Conservation (phyloP, 2,888 invertebrate species). For the Drosophila buzzatii region DNA sequence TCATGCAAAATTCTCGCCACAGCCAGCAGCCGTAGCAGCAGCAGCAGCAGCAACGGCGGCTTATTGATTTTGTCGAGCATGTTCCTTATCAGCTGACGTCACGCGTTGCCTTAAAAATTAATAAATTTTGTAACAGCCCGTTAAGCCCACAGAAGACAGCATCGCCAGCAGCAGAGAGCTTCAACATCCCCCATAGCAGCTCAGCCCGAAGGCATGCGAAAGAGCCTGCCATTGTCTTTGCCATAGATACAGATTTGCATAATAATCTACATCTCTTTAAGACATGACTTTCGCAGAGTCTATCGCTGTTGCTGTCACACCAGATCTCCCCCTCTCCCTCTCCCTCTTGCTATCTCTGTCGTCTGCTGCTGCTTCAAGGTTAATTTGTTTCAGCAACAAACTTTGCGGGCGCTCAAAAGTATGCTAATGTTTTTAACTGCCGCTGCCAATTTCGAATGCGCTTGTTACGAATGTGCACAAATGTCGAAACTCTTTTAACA, state of each 20-base stretch:
- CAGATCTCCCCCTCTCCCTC: background rate
- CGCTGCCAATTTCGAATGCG: slow-evolving; percentile 48
- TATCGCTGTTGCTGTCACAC: slow-evolving; percentile 12
- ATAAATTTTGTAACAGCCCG: slow-evolving; percentile 51
- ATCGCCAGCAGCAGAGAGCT: background rate
- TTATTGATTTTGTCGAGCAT: slow-evolving; percentile 71
- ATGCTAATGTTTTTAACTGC: slow-evolving; percentile 64
- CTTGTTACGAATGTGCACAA: slow-evolving; percentile 41
- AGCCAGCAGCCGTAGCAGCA: slow-evolving; percentile 9
- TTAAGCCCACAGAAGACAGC: slow-evolving; percentile 2
- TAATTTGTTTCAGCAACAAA: slow-evolving; percentile 71
- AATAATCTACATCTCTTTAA: slow-evolving; percentile 58
- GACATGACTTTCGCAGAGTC: slow-evolving; percentile 16
- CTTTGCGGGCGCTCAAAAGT: slow-evolving; percentile 61
- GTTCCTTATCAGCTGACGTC: slow-evolving; percentile 67
- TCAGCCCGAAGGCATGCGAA: background rate
- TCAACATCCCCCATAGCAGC: background rate
- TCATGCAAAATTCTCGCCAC: slow-evolving; percentile 73
- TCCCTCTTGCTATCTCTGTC: background rate
- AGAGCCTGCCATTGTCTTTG: slow-evolving; percentile 54
- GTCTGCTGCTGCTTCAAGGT: slow-evolving; percentile 60
- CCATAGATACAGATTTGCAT: slow-evolving; percentile 65
- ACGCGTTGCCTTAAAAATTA: slow-evolving; percentile 66
- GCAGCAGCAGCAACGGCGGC: slow-evolving; percentile 5
- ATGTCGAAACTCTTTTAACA: slow-evolving; percentile 65